Percentiles rank a stretch among this genome's conserved stretches.
These are phyloP conservation scores for Hemiscyllium ocellatum DNA, from an alignment of 2,113 vertebrate species.

Conservation along the genomic window DNA sequence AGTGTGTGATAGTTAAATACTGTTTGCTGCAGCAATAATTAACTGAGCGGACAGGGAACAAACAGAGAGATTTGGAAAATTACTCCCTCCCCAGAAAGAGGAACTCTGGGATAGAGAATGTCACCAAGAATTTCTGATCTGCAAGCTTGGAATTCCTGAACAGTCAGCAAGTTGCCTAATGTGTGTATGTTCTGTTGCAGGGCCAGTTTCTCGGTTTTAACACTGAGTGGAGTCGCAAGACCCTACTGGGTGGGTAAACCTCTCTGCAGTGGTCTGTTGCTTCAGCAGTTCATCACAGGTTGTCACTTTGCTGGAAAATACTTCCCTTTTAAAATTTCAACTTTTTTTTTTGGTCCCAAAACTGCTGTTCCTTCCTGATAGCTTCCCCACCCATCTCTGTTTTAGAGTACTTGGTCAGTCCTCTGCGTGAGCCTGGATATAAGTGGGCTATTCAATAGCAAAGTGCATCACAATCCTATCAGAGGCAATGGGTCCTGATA, in stretches of 20 bases:
- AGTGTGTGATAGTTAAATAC: no score
- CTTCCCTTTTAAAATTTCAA: not conserved
- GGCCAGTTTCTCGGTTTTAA: not conserved
- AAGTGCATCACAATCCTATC: not conserved
- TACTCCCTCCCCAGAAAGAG: not conserved
- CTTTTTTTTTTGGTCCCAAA: not conserved
- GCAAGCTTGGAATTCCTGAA: not conserved
- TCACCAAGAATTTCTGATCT: not conserved
- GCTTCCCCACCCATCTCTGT: no score
- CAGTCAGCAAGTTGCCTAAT: not conserved
- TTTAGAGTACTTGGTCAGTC: no score
- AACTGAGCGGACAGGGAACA: no score
- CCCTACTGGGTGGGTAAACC: not conserved
- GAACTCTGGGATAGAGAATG: not conserved
- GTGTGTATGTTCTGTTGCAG: not conserved
- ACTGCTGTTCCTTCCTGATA: rapidly evolving
- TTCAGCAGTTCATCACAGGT: not conserved
- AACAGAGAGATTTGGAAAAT: not conserved
- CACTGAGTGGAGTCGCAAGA: not conserved
- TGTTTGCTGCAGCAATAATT: no score
- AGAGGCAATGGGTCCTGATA: no score
- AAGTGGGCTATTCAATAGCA: not conserved
- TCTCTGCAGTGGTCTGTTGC: not conserved
- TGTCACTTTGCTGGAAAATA: not conserved
- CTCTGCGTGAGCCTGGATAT: not conserved